Evolutionary conservation across 1,140 invertebrate genomes (phyloP).

Genomic region (Acromyrmex echinatior): DNA sequence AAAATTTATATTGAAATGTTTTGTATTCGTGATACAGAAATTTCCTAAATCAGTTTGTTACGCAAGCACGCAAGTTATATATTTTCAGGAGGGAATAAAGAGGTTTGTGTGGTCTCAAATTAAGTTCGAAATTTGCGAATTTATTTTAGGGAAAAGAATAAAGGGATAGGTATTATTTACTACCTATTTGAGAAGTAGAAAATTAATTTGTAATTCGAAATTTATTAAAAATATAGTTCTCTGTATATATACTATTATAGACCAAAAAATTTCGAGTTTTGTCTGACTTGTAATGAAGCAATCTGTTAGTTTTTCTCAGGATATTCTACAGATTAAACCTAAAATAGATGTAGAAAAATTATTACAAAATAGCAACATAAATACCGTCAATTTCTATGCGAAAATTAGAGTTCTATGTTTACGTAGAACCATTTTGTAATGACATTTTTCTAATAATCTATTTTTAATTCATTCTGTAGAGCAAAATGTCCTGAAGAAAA

Average conservation of each 20-base stretch:
- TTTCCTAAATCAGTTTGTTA: neutral
- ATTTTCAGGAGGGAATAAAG: neutral
- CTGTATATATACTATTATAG: neutral
- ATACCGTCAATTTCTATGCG: no score
- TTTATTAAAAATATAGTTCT: neutral
- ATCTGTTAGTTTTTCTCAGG: neutral
- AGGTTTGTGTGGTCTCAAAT: neutral
- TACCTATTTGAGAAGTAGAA: neutral
- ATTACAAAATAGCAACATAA: no score
- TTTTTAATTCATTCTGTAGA: no score
- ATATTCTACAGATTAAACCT: neutral
- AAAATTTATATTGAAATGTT: slow-evolving; percentile 1
- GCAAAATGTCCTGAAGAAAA: neutral
- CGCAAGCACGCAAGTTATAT: neutral
- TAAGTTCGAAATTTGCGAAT: neutral
- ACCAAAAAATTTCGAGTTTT: neutral
- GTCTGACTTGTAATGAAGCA: neutral
- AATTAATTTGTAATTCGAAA: neutral
- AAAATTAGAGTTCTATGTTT: no score
- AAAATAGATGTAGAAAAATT: no score
- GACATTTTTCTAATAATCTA: no score
- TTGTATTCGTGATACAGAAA: slow-evolving; percentile 3
- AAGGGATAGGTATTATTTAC: neutral
- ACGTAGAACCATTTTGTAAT: no score
- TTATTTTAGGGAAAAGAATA: neutral